A percentile compares a stretch with the other conserved stretches of the same genome.
Conservation (phyloP, 2,888 invertebrate species). For the Ditula angustiorana region DNA sequence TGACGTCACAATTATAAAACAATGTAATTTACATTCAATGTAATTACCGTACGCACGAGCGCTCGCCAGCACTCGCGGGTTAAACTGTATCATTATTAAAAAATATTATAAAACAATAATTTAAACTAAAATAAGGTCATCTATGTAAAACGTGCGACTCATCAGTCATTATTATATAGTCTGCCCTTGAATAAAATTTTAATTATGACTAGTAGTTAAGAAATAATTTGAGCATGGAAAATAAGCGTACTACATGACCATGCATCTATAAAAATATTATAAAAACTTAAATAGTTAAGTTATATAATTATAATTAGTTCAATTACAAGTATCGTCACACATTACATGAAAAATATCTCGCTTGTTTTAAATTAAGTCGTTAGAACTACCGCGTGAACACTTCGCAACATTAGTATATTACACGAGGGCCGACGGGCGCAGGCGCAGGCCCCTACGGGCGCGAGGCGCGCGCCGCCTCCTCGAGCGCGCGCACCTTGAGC, state of each 20-base stretch:
- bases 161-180: conserved; percentile 48
- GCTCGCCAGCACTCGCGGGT: conserved; percentile 68
- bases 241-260: conserved; percentile 80
- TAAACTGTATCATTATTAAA: conserved; percentile 43
- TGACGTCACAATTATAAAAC: conserved; percentile 73
- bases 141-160: conserved; percentile 62
- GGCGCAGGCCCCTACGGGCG: conserved; percentile 66
- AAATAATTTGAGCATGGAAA: conserved; percentile 84
- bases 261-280: conserved; percentile 81
- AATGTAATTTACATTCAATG: conserved; percentile 60
- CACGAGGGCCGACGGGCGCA: neutral
- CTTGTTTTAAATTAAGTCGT: conserved; percentile 48
- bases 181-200: conserved; percentile 70
- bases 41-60: conserved; percentile 59
- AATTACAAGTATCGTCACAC: conserved; percentile 73
- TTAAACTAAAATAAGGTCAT: conserved; percentile 65
- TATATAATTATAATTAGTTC: conserved; percentile 69
- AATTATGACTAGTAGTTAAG: conserved; percentile 83
- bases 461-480: conserved; percentile 92
- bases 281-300: conserved; percentile 71
- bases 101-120: conserved; percentile 59
- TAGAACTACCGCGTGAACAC: conserved; percentile 57
- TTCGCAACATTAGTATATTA: conserved; percentile 45
- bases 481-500: conserved; percentile 93
- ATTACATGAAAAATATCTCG: conserved; percentile 52